phyloP scores from a whole-genome alignment of 2,113 vertebrate species.

The Bujurquina vittata region DNA sequence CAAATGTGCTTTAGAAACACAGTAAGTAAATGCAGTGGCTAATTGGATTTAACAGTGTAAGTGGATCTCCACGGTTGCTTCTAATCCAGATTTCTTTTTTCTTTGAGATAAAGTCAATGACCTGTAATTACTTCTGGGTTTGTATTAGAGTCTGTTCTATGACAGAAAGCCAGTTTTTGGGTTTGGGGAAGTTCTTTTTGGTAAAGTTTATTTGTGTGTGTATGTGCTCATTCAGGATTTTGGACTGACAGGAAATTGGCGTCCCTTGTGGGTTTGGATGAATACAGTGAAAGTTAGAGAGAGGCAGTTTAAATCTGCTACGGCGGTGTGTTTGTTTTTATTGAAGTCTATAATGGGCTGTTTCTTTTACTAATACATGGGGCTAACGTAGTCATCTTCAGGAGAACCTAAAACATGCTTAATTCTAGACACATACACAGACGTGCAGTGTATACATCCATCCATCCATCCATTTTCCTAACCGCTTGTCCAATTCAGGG shows the following conservation, averaged over 20 bases:
- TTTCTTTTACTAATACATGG: slow-evolving; percentile 56
- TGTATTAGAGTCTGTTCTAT: slow-evolving; percentile 58
- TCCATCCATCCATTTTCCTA: background rate
- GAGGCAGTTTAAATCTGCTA: slow-evolving; percentile 55
- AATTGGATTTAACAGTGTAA: slow-evolving; percentile 71
- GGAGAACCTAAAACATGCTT: slow-evolving; percentile 24
- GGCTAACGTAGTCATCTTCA: slow-evolving; percentile 45
- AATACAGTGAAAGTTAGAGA: slow-evolving; percentile 26
- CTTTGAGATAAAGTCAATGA: slow-evolving; percentile 55
- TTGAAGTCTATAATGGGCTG: slow-evolving; percentile 62
- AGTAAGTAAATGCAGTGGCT: slow-evolving; percentile 54
- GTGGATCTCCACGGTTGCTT: slow-evolving; percentile 49
- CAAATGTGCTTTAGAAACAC: slow-evolving; percentile 21
- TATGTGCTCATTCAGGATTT: slow-evolving; percentile 35
- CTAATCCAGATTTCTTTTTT: slow-evolving; percentile 55
- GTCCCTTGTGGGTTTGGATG: slow-evolving; percentile 37
- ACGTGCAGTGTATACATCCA: background rate
- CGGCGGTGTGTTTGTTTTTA: slow-evolving; percentile 70
- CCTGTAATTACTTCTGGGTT: slow-evolving; percentile 67
- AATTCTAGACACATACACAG: background rate
- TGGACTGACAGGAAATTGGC: slow-evolving; percentile 75
- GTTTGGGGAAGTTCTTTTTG: slow-evolving; percentile 24
- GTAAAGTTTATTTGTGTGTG: slow-evolving; percentile 20
- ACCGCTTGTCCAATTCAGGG: background rate
- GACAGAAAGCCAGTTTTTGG: slow-evolving; percentile 37